Percentiles rank a stretch among this genome's conserved stretches.
phyloP scores from a whole-genome alignment of 2,113 vertebrate genomes.

The Pavo muticus region DNA sequence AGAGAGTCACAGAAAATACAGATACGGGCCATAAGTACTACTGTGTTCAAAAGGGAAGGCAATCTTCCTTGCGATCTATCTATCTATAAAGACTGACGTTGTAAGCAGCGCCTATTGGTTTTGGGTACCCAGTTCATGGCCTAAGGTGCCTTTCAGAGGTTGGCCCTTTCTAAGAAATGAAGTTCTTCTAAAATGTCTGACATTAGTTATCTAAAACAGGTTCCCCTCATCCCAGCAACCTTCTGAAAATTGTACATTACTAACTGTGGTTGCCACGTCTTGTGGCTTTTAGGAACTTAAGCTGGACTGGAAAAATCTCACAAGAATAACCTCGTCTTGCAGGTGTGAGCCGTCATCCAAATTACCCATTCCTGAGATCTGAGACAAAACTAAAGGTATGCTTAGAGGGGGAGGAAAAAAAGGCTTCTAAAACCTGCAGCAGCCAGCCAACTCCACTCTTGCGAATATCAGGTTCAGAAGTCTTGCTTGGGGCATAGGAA shows the following conservation, averaged over 20 bases:
- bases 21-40: neutral
- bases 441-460: neutral
- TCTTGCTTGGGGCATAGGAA: neutral
- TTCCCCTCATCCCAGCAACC: neutral
- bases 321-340: neutral
- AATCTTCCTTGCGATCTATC: rapidly evolving
- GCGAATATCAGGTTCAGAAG: constrained; percentile 18
- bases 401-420: neutral
- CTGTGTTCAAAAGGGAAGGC: neutral
- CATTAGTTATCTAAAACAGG: neutral
- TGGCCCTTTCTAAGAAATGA: neutral
- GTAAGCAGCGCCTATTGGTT: neutral
- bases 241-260: neutral
- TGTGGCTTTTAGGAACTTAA: neutral
- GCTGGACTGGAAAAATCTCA: neutral
- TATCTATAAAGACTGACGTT: neutral
- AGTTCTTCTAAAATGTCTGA: neutral
- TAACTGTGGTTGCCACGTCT: neutral
- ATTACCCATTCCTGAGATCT: neutral
- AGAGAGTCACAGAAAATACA: neutral
- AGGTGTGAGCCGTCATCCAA: constrained; percentile 1
- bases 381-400: neutral
- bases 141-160: neutral
- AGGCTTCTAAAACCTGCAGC: neutral
- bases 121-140: rapidly evolving